Conservation (phyloP, 1,140 invertebrate genomes). For the Drosophila kurseongensis region DNA sequence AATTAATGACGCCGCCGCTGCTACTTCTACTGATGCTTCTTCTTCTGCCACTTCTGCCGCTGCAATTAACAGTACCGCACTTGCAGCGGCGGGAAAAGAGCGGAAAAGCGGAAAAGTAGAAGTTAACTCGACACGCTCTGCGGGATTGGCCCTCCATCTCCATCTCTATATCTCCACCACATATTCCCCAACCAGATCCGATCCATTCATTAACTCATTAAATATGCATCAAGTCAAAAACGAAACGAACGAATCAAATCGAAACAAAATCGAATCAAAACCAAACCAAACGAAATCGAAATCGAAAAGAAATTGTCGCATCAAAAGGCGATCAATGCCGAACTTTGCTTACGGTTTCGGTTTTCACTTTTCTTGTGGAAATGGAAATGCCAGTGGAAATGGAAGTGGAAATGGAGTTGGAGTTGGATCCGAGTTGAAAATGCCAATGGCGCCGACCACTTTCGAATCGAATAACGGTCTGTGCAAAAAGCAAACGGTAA, state of each 20-base stretch:
- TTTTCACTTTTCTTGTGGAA: conserved; percentile 72
- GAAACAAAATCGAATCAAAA: not conserved
- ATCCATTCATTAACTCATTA: conserved; percentile 42
- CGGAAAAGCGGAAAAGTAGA: conserved; percentile 47
- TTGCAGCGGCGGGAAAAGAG: conserved; percentile 27
- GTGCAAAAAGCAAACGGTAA: conserved; percentile 60
- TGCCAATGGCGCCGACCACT: conserved; percentile 52
- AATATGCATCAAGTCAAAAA: conserved; percentile 14
- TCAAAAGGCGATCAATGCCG: conserved; percentile 36
- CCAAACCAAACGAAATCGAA: too few relatives aligned
- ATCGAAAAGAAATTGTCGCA: conserved; percentile 66
- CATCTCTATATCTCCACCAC: not conserved
- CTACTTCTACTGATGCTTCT: conserved; percentile 6
- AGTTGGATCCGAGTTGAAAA: conserved; percentile 29
- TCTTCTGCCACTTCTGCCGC: conserved; percentile 10
- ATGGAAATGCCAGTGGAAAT: conserved; percentile 33
- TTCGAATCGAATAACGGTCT: conserved; percentile 65
- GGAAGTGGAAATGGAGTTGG: conserved; percentile 21
- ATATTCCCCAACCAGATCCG: not conserved
- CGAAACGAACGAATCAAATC: not conserved
- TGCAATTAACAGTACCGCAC: conserved; percentile 64
- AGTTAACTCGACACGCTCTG: conserved; percentile 44
- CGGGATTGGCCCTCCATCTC: not conserved
- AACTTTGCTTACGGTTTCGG: conserved; percentile 52
- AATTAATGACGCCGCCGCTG: conserved; percentile 65